Base-by-base conservation (phyloP, 1,140 invertebrate species). In the Mylabris phalerata region DNA sequence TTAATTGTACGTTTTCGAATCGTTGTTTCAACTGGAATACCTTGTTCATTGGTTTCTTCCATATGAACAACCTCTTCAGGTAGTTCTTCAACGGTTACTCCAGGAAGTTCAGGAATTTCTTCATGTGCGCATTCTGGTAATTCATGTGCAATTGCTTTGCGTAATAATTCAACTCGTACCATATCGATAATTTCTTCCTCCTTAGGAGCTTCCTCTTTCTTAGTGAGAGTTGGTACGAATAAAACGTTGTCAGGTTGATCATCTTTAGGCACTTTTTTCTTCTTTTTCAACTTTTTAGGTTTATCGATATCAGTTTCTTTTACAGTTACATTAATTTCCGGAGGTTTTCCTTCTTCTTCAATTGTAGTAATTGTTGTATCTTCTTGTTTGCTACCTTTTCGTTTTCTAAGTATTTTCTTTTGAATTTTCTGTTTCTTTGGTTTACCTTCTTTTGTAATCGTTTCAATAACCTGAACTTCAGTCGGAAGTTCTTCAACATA, bases 401-500 rank as follows among this genome's bases (percentile, higher is more conserved):
- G 66, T 49, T 72, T 76, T 66, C 59, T 72, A 52, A 66, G 71
- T n/a, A 65, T 41, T 3, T 62, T 32, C 41, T 67, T 75, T 44
- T 50, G 75, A 44, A 71, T 63, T 55, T 61, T 61, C 50, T 66
- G 56, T 52, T 72, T 72, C 54, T 69, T 71, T 0, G 69, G 69
- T 46, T 71, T 71, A 4, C 75, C 74, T 44, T 69, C 65, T 62
- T 71, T 67, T 5, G 41, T n/a, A 3, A 63, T 61, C 7, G 69
- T 67, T 56, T 78, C 70, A 4, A 73, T 73, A n/a, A 75, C 64
- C n/a, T 69, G 70, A 1, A 77, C 73, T 55, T 76, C 71, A 64
- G 77, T 48, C 6, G 62, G 55, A 25, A 62, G 41, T 48, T 60
- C 7, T 11, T 50, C 24, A n/a, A 72, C 11, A 42, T 42, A 42